Evolutionary conservation across 2,797 vertebrate species (phyloP), one percentile per base, ranked within the genome.

Genomic region (Mus caroli): DNA sequence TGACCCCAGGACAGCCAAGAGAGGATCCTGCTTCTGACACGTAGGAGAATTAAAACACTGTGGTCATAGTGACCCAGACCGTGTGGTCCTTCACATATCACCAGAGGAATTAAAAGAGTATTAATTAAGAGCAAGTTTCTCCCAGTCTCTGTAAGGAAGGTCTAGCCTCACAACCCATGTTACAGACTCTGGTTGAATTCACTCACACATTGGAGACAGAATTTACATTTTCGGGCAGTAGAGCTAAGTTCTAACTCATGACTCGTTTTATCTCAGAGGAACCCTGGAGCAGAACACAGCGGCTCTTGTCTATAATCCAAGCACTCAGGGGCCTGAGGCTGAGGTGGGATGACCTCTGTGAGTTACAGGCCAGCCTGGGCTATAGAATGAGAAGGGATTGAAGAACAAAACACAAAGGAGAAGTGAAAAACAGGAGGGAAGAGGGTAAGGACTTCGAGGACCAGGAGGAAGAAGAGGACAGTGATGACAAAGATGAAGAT

Each of bases 81-180:
- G 24, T 4, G 1, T 11, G 24, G 46, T 28, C 14, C 69, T 84
- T 93, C 82, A 77, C 1, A 40, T 50, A 50, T 79, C 86, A 79
- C 67, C 46, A 43, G 40, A 52, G 26, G n/a, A 88, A 54, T 52
- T 56, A 67, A 82, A 93, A 71, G 69, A 73, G 77, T n/a, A 17
- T 50, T 69, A n/a, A 73, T 54, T n/a, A n/a, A 93, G 58, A 34
- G 71, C 46, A 78, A 67, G 8, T 71, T 78, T 92, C 94, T 77
- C 71, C 84, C 9, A 14, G 77, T 46, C 10, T 62, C 62, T 7
- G 10, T 58, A 79, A 56, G 14, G 17, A 52, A 54, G 31, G 31
- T 34, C 52, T 54, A 78, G 50, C 17, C 50, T 34, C 17, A 34
- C 46, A 31, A 28, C 43, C 26, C 46, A 31, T 64, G 62, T 64